A percentile compares a stretch with the other conserved stretches of the same genome.
phyloP scores from a whole-genome alignment of 2,113 vertebrate species.

The Abramis brama region DNA sequence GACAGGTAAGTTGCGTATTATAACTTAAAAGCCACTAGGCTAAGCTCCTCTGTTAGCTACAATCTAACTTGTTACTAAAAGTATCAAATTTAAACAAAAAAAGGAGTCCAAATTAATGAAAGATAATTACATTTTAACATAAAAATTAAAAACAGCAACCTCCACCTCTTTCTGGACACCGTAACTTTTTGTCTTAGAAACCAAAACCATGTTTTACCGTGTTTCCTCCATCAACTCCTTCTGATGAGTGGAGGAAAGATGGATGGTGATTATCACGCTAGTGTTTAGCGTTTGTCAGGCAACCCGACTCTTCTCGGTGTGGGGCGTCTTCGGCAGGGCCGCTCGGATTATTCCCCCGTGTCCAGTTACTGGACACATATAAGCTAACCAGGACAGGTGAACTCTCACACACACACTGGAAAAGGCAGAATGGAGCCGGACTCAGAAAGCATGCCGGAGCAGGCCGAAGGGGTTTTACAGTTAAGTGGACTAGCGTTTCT shows the following conservation, averaged over 20 bases:
- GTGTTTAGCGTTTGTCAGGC: slow-evolving; percentile 69
- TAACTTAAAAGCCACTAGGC: background rate
- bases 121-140: too few species aligned
- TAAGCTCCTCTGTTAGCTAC: background rate
- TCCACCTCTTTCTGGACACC: too few species aligned
- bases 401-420: slow-evolving; percentile 50
- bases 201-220: background rate
- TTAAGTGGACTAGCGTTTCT: slow-evolving; percentile 73
- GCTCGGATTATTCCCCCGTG: slow-evolving; percentile 74
- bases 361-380: slow-evolving; percentile 78
- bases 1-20: background rate
- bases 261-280: slow-evolving; percentile 59
- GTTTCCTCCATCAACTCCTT: slow-evolving; percentile 37
- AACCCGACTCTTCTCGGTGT: slow-evolving; percentile 71
- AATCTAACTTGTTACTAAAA: background rate
- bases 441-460: slow-evolving; percentile 72
- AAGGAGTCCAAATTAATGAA: background rate
- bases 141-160: too few species aligned
- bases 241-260: slow-evolving; percentile 54
- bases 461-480: slow-evolving; percentile 74
- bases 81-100: background rate
- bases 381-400: slow-evolving; percentile 76
- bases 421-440: slow-evolving; percentile 76
- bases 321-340: slow-evolving; percentile 63
- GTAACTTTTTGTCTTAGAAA: slow-evolving; percentile 36